These are phyloP conservation scores for Melozone crissalis DNA, from an alignment of 2,113 vertebrate genomes.

Conservation along the genomic window DNA sequence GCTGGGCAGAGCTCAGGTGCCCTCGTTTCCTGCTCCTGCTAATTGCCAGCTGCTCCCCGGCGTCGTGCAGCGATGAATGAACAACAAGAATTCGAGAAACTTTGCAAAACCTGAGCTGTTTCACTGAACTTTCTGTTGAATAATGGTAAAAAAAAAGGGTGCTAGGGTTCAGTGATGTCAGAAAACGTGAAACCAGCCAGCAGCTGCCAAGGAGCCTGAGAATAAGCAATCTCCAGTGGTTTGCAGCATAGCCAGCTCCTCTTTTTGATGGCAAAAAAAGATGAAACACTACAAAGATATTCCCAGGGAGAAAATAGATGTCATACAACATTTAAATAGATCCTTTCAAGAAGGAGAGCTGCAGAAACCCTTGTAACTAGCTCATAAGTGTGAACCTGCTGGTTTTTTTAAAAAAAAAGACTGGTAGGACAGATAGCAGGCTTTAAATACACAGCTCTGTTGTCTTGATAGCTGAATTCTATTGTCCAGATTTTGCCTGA, in stretches of 20 bases:
- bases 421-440: constrained; percentile 1
- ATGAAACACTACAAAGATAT: constrained; percentile 60
- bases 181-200: constrained; percentile 40
- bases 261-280: constrained; percentile 55
- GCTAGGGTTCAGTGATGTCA: neutral
- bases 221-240: constrained; percentile 33
- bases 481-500: constrained; percentile 45
- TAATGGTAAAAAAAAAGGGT: neutral
- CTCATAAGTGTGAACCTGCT: constrained; percentile 32
- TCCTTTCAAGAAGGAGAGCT: constrained; percentile 61
- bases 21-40: neutral
- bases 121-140: neutral
- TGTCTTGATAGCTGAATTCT: constrained; percentile 34
- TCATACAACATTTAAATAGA: constrained; percentile 73
- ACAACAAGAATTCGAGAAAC: neutral
- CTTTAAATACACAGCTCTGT: constrained; percentile 59
- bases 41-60: neutral
- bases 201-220: constrained; percentile 17
- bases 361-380: constrained; percentile 39
- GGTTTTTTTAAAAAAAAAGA: neutral
- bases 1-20: neutral
- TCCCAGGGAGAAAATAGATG: constrained; percentile 61
- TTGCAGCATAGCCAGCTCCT: neutral
- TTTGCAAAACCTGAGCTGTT: neutral
- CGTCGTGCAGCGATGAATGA: neutral